Base-by-base conservation (phyloP, 2,113 vertebrate species). In the Tricholaema leucomelas region DNA sequence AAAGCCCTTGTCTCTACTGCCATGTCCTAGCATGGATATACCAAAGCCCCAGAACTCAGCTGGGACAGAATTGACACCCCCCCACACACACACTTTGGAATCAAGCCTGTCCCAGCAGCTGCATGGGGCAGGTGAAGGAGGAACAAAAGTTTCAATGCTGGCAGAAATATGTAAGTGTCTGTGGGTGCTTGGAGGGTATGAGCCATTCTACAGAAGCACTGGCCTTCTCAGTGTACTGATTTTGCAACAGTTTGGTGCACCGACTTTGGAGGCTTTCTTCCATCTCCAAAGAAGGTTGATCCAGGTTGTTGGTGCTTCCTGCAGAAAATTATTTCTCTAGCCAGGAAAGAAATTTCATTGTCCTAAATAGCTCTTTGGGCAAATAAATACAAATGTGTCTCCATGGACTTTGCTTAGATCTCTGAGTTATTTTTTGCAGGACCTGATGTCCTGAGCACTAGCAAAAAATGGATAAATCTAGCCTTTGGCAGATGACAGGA, bases 51-150 rank as follows among this genome's bases (percentile, higher is more conserved):
- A 42, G 4, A 12, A 18, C 55, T 35, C 35, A 44, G 33, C 15
- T 31, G 31, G 9, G 3, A 8, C 10, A 85, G n/a, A n/a, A n/a
- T n/a, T n/a, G n/a, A n/a, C n/a, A n/a, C n/a, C n/a, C n/a, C n/a
- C n/a, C n/a, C n/a, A n/a, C 33, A 27, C 5, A 12, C 23, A 50
- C 48, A 50, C 16, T 69, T 72, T 84, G 12, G 42, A 92, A 88
- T 75, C 5, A 2, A 81, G 20, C 9, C 66, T 54, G 30, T 84
- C 36, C 30, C 44, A 33, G 46, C 12, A 65, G 48, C 18, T 86
- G 23, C 65, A 58, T 2, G 1, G n/a, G 18, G 14, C 7, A 36
- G 25, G 3, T 38, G 25, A 78, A 10, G 1, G 3, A 17, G n/a
- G 3, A 1, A 33, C 9, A 42, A 23, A 88, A 83, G 19, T 83